Evolutionary conservation across 2,888 invertebrate genomes (phyloP).

Genomic region (Orthosia cruda): DNA sequence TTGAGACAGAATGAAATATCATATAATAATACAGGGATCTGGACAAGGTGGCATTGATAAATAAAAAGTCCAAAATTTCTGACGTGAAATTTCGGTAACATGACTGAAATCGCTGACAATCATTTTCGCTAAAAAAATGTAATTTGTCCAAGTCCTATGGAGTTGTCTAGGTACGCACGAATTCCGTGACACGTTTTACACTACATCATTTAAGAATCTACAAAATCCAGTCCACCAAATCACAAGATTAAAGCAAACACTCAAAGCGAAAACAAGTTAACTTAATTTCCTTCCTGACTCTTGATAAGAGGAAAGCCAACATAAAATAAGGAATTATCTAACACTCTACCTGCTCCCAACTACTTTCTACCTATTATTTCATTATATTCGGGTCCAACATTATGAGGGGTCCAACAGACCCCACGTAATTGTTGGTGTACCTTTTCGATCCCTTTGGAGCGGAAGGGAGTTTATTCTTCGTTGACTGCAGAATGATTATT

Average conservation of each 20-base stretch:
- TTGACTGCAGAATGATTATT: conserved; percentile 35
- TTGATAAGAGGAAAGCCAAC: conserved; percentile 21
- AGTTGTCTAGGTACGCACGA: too few species aligned
- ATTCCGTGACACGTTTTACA: background rate
- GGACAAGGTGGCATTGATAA: too few species aligned
- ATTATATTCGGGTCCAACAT: conserved; percentile 39
- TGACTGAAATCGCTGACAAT: too few species aligned
- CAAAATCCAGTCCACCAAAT: background rate
- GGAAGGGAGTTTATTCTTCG: conserved; percentile 52
- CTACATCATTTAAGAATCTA: background rate
- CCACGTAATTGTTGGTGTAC: conserved; percentile 55
- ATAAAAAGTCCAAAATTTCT: too few species aligned
- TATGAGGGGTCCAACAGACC: conserved; percentile 38
- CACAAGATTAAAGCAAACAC: conserved; percentile 1
- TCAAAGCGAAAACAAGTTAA: conserved; percentile 10
- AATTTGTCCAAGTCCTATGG: too few species aligned
- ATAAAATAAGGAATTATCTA: conserved; percentile 38
- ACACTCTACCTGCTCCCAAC: conserved; percentile 30
- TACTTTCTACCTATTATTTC: conserved; percentile 45
- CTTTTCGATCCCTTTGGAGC: conserved; percentile 49
- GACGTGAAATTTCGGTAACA: too few species aligned
- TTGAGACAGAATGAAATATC: too few species aligned
- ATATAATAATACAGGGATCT: too few species aligned
- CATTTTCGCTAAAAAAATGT: too few species aligned
- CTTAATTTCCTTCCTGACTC: conserved; percentile 21